Base-by-base conservation (phyloP, 2,113 vertebrate genomes). In the Pandion haliaetus region DNA sequence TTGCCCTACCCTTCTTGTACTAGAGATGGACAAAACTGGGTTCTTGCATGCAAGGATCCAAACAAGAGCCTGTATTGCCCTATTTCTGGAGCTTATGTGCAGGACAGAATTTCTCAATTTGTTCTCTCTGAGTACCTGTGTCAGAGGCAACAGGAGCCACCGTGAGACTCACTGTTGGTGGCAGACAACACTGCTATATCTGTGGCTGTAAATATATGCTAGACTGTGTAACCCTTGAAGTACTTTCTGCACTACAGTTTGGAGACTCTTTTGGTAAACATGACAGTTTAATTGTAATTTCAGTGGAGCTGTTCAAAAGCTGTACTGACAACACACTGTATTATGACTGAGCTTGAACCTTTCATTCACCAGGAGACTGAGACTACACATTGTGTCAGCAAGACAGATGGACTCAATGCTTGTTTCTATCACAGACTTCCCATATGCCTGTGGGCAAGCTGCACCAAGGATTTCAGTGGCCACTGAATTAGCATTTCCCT, bases 401-500 rank as follows among this genome's bases (percentile, higher is more conserved):
- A 90, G 67, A 79, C 83, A 65, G 32, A 82, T 6, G 78, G 61
- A 83, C 82, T 78, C 66, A 2, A 0, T 6, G 74, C 78, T 87
- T 2, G 4, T 76, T 4, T 25, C 65, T 42, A 73, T 92, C 71
- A 55, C 79, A 90, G 54, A 71, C 85, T 79, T 40, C 81, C 73
- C 70, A 17, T 7, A 9, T 57, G 80, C 94, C 96, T 4, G 55
- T 93, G 94, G 96, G 96, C 96, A 84, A 67, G 85, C 90, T 34
- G 18, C 92, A 80, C 76, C 79, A 1, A 70, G 59, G 85, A 17
- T 81, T 90, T 86, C 94, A 38, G 90, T 59, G 42, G 86, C 76
- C 85, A 71, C 76, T 3, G 86, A 74, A 96, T 96, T 94, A 90
- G 57, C 96, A 97, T 92, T 86, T 88, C 76, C 52, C 96, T 93